Evolutionary conservation across 2,888 invertebrate genomes (phyloP), one percentile per base, ranked within the genome.

Genomic region (Morpho achilles): DNA sequence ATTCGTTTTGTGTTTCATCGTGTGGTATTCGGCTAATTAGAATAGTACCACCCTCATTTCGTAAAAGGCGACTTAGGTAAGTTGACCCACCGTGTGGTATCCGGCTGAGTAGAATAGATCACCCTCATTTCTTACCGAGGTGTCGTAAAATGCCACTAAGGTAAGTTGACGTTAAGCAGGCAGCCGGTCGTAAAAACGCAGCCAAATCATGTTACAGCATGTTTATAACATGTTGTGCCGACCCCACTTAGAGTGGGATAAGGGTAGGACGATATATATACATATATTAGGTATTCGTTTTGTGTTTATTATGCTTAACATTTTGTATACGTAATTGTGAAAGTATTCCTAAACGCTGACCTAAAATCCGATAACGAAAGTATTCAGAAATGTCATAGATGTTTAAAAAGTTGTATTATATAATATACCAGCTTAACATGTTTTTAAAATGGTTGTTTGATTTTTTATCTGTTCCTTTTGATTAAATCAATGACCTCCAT

Each of bases 311-410:
- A 39, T 7, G 9, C 46, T 53, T 41, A 53, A 53, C 39, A 46
- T 47, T 53, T 46, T 8, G 22, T 46, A 46, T 53, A 41, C 40
- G 16, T 53, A 53, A 46, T 43, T 44, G 45, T 53, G 45, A 45
- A 52, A 45, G 44, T 53, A 53, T 53, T 53, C 22, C 53, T 45
- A 46, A 40, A 53, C 44, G 46, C 16, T 45, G 52, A 42, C 39
- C 44, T 42, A 43, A 16, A 40, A 39, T 53, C 40, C 53, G 53
- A 53, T 45, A 53, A 45, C 44, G 32, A 39, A 9, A 53, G 39
- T 53, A 46, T 53, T 39, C 16, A 53, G n/a, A 45, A 53, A 40
- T 53, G 53, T 46, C 53, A 52, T 32, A 45, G 39, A 10, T 9
- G 40, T 53, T 44, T 43, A 53, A 53, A 40, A 39, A 39, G 44